Evolutionary conservation across 2,113 vertebrate species (phyloP).

Genomic region (Hemichromis elongatus): DNA sequence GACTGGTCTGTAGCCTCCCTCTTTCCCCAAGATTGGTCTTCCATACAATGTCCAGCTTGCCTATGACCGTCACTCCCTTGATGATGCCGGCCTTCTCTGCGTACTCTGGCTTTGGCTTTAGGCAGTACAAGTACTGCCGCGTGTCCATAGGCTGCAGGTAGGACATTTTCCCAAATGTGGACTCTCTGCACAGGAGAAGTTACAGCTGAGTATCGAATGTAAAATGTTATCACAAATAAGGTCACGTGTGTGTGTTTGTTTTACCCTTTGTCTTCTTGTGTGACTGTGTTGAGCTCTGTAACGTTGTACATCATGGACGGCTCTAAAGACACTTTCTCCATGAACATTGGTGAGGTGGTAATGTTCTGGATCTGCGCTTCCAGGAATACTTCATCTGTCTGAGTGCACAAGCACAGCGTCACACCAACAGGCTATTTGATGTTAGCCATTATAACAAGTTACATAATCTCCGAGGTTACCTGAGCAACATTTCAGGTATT

Average conservation of each 20-base stretch:
- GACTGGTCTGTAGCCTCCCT: conserved; percentile 94
- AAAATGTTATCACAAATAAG: not conserved
- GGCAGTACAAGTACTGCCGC: conserved; percentile 93
- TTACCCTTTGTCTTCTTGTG: conserved; percentile 77
- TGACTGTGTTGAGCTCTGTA: conserved; percentile 86
- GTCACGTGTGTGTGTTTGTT: not conserved
- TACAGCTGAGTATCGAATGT: not conserved
- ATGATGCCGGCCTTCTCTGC: conserved; percentile 97
- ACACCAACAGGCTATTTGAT: not conserved
- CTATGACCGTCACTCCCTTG: conserved; percentile 96
- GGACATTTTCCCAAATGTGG: conserved; percentile 93
- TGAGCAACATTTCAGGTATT: conserved; percentile 28
- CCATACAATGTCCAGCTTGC: conserved; percentile 99
- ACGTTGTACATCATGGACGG: conserved; percentile 98
- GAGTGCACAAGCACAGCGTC: conserved; percentile 3
- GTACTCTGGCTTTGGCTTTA: conserved; percentile 96
- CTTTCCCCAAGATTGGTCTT: conserved; percentile 97
- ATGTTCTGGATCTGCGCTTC: conserved; percentile 99
- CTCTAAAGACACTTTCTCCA: conserved; percentile 98
- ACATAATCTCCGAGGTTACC: conserved; percentile 22
- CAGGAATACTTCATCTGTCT: conserved; percentile 98
- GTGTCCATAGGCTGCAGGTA: conserved; percentile 98
- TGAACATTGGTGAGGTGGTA: conserved; percentile 97
- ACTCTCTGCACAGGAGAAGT: conserved; percentile 70
- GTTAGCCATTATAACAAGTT: not conserved